Evolutionary conservation across 2,888 invertebrate species (phyloP).

Genomic region (Zonitis immaculata): DNA sequence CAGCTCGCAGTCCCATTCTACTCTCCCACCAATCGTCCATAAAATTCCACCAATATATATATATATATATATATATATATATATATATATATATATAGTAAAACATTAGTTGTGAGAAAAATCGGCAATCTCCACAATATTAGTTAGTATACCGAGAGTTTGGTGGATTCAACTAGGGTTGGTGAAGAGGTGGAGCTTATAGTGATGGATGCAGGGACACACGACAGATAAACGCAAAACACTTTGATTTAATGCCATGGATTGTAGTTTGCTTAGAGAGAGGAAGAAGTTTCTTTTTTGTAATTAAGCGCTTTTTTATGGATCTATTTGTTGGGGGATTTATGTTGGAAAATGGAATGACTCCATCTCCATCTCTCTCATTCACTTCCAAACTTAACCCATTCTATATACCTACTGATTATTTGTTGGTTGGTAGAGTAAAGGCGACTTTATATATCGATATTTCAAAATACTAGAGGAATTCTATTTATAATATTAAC

Average conservation of each 20-base stretch:
- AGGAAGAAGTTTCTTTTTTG: slow-evolving; percentile 48
- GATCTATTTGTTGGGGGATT: slow-evolving; percentile 36
- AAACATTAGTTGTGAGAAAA: not conserved
- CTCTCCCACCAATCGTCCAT: slow-evolving; percentile 25
- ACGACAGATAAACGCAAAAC: slow-evolving; percentile 51
- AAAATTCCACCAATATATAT: slow-evolving; percentile 23
- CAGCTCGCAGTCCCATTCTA: slow-evolving; percentile 48
- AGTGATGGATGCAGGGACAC: slow-evolving; percentile 48
- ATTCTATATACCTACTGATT: not conserved
- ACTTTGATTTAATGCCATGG: slow-evolving; percentile 49
- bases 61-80: too few species aligned
- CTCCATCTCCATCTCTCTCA: not conserved
- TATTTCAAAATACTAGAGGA: not conserved
- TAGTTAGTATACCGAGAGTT: not conserved
- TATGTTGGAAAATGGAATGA: slow-evolving; percentile 27
- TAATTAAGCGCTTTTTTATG: slow-evolving; percentile 45
- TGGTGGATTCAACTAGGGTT: not conserved
- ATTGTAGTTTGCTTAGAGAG: slow-evolving; percentile 47
- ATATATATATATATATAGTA: too few species aligned
- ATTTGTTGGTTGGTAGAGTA: not conserved
- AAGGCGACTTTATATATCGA: slow-evolving; percentile 5
- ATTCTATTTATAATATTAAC: too few species aligned
- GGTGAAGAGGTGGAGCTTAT: slow-evolving; percentile 42
- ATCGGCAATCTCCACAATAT: not conserved
- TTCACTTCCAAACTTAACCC: not conserved